Base-by-base conservation (phyloP, 37 sponge, comb jelly and placozoan species). In the Cliona cf. orientalis region DNA sequence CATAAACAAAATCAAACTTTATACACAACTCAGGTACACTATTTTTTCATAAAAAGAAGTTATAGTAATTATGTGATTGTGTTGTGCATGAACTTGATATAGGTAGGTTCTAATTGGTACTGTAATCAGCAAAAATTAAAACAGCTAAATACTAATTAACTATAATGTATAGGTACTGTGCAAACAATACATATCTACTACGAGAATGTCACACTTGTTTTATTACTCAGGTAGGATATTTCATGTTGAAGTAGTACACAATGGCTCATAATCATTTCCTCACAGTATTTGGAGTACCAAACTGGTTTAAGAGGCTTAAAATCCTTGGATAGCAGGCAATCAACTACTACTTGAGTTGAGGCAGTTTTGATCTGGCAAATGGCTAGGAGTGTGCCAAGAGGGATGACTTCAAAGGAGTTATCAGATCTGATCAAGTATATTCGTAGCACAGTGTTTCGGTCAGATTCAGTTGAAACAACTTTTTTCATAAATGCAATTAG, bases 341-440 rank as follows among this genome's bases (percentile, higher is more conserved):
- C 62, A 23, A 61, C 28, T 32, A 61, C 62, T 61, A 32, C 62
- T 61, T 61, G 62, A 23, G 62, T 61, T 12, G 11, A 23, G 28
- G 19, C 62, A 23, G 62, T 61, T 32, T 12, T 61, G 25, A 61
- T 61, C 62, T 61, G 62, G 62, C 62, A 61, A 17, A 61, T 61
- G 62, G 62, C 62, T 31, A 61, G 28, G 28, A 61, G 62, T 23
- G 62, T 61, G 62, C 62, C 62, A 5, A 32, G 62, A 5, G 62
- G 62, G 62, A 61, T 5, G 6, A 61, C 62, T 5, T 61, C 62
- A 61, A 61, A 61, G 25, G 62, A 61, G 19, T 61, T 32, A 61
- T 61, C 62, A 61, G 62, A 61, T 61, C 62, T 61, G 62, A 26
- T 12, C 62, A 61, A 61, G 62, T 61, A 61, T 26, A 61, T 61